These are phyloP conservation scores for Anaspis maculata DNA, from an alignment of 2,888 invertebrate species.

Conservation along the genomic window DNA sequence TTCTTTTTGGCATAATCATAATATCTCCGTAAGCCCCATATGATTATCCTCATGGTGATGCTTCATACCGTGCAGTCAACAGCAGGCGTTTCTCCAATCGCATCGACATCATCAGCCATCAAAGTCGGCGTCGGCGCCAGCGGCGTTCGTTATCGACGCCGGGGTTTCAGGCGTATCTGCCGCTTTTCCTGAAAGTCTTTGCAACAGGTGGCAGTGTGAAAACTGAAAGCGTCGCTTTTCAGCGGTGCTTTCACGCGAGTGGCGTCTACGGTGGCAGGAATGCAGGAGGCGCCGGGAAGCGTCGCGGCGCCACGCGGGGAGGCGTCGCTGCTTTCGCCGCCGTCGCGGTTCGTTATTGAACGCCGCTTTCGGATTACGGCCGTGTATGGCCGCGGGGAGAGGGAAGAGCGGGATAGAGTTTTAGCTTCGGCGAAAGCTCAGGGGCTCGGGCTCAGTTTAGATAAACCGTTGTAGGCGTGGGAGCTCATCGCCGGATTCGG, in stretches of 20 bases:
- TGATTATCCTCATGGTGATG: no score
- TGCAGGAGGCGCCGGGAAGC: constrained; percentile 23
- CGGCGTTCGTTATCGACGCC: no score
- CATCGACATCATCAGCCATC: no score
- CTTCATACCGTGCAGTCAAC: no score
- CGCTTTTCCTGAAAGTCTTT: no score
- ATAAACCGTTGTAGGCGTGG: constrained; percentile 22
- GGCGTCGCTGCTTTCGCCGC: no score
- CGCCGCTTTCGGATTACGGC: constrained; percentile 13
- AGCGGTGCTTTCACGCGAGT: constrained; percentile 28
- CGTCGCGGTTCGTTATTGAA: constrained; percentile 16
- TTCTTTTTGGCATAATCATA: no score
- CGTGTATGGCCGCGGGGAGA: constrained; percentile 12
- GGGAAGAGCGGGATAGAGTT: constrained; percentile 12
- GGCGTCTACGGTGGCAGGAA: constrained; percentile 25
- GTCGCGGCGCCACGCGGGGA: constrained; percentile 20
- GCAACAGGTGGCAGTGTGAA: constrained; percentile 11
- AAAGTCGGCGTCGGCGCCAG: no score
- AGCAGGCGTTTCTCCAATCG: no score
- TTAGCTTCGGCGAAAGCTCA: constrained; percentile 4
- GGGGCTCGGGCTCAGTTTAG: background rate
- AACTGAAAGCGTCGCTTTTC: constrained; percentile 16
- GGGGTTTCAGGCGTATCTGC: no score
- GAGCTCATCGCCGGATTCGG: constrained; percentile 30
- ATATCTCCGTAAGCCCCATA: no score